Conservation (phyloP, 1,140 invertebrate genomes). For the Penaeus chinensis region DNA sequence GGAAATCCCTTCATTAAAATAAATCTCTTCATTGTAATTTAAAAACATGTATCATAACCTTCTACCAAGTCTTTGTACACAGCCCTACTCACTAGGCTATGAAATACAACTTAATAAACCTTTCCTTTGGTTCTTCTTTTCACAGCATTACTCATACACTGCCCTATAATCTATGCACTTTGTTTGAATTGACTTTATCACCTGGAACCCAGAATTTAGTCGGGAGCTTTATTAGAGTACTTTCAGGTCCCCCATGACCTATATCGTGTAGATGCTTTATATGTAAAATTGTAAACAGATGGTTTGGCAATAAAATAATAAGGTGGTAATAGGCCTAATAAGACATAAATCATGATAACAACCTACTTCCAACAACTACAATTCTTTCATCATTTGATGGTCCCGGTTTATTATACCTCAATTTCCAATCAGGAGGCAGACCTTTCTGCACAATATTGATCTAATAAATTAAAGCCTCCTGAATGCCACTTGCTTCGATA, state of each 20-base stretch:
- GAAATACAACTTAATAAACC: slow-evolving; percentile 18
- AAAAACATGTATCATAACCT: slow-evolving; percentile 18
- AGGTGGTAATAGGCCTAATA: too few relatives aligned
- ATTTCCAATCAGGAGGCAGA: too few relatives aligned
- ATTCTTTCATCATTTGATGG: too few relatives aligned
- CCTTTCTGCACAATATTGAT: too few relatives aligned
- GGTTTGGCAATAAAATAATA: too few relatives aligned
- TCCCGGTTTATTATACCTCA: too few relatives aligned
- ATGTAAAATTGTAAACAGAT: slow-evolving; percentile 6
- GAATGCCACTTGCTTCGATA: neutral
- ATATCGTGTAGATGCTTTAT: neutral
- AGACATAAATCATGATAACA: too few relatives aligned
- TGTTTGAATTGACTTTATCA: slow-evolving; percentile 11
- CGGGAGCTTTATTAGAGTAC: neutral
- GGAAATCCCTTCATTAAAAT: neutral
- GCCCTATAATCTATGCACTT: slow-evolving; percentile 24
- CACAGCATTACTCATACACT: slow-evolving; percentile 21
- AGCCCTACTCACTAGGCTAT: slow-evolving; percentile 19
- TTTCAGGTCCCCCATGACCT: neutral
- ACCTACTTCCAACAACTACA: too few relatives aligned
- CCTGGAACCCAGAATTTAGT: neutral
- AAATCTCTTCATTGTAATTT: slow-evolving; percentile 7
- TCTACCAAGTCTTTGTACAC: slow-evolving; percentile 32
- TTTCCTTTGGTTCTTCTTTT: slow-evolving; percentile 22
- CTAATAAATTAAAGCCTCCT: slow-evolving; percentile 17